Base-by-base conservation (phyloP, 1,140 invertebrate genomes). In the Geopemphigus sp. region DNA sequence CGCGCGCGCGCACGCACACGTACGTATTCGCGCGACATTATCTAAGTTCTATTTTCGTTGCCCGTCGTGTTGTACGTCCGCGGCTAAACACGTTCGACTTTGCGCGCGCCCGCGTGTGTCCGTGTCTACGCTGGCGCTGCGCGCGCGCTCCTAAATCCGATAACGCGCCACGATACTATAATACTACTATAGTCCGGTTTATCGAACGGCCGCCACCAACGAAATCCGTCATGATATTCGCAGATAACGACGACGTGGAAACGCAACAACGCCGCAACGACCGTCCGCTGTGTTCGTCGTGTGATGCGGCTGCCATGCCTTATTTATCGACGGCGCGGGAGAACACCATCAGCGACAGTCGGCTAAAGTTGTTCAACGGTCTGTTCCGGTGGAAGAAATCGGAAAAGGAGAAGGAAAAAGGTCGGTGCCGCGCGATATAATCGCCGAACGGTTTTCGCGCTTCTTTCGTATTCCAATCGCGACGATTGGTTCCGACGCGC, bases 281-380 rank as follows among this genome's bases (percentile, higher is more conserved):
- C 32, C 32, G 59, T 32, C 59, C 72, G 14, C 12, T 47, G 72
- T 57, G 59, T 59, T 76, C 22, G 17, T 76, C 22, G 17, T 78
- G 74, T 78, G 50, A 78, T 78, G 74, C 74, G 22, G 56, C 57
- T 50, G 45, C 74, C 61, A 78, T 78, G 74, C 74, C 74, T 78
- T 50, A 78, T 78, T 59, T 78, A 78, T 78, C 73, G 54, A 24
- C 74, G 45, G 39, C 57, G 15, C 56, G 74, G 10, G 74, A 78
- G 29, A 78, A 78, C 57, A 15, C 29, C 22, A 22, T 63, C 57
- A 78, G 39, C 56, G 74, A 78, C 50, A 78, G 56, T 78, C 32
- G 57, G 47, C 74, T 78, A 0, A 78, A 61, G 26, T 78, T 78
- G 39, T 78, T 78, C 22, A 78, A 78, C 24, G 17, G 74, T 78